phyloP scores from a whole-genome alignment of 2,888 invertebrate species.

The Calephelis perditalis region DNA sequence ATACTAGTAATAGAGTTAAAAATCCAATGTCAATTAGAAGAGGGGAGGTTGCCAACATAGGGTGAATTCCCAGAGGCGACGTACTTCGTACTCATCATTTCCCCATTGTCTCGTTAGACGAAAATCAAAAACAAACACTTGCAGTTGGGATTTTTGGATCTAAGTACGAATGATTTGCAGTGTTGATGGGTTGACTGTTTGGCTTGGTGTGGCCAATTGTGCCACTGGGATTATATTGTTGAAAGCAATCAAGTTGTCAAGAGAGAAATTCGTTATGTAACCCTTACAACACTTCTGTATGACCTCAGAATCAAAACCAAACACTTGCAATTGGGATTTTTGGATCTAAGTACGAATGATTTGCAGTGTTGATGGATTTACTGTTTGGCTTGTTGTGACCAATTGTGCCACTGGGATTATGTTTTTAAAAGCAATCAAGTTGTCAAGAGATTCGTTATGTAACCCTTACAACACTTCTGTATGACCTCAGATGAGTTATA shows the following conservation, averaged over 20 bases:
- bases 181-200: slow-evolving; percentile 48
- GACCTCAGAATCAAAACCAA: slow-evolving; percentile 71
- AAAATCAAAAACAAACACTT: slow-evolving; percentile 78
- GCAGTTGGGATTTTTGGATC: slow-evolving; percentile 64
- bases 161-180: slow-evolving; percentile 66
- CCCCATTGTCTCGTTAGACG: slow-evolving; percentile 79
- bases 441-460: slow-evolving; percentile 22
- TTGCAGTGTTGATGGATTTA: slow-evolving; percentile 52
- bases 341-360: slow-evolving; percentile 66
- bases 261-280: slow-evolving; percentile 14
- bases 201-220: slow-evolving; percentile 55
- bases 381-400: slow-evolving; percentile 49
- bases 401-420: slow-evolving; percentile 56
- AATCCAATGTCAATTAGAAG: slow-evolving; percentile 35
- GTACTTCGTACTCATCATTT: slow-evolving; percentile 74
- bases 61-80: slow-evolving; percentile 73
- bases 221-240: slow-evolving; percentile 48
- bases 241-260: slow-evolving; percentile 37
- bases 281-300: not conserved
- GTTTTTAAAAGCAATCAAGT: slow-evolving; percentile 40
- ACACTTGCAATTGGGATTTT: slow-evolving; percentile 69
- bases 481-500: not conserved
- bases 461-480: not conserved
- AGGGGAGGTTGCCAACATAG: slow-evolving; percentile 54
- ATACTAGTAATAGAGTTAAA: slow-evolving; percentile 42